A percentile compares a stretch with the other conserved stretches of the same genome.
These are phyloP conservation scores for Neolamprologus fasciatus DNA, from an alignment of 2,113 vertebrate species.

Conservation along the genomic window DNA sequence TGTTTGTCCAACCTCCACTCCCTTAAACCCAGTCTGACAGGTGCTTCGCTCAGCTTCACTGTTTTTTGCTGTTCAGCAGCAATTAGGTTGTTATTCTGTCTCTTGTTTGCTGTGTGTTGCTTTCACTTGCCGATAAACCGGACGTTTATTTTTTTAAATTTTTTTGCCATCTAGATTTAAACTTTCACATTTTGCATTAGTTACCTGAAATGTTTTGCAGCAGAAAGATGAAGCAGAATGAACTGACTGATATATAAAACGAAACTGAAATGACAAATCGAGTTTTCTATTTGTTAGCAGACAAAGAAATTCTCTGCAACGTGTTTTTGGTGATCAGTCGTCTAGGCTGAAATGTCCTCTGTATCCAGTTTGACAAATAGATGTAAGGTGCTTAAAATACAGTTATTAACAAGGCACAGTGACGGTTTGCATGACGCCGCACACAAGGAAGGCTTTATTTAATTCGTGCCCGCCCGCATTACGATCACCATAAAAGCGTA, in stretches of 20 bases:
- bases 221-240: not conserved
- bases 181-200: not conserved
- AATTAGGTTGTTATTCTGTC: not conserved
- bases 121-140: not conserved
- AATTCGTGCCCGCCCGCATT: not conserved
- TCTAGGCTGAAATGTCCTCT: not conserved
- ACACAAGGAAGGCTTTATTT: not conserved
- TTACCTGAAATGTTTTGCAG: not conserved
- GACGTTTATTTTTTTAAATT: not conserved
- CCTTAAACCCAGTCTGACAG: conserved; percentile 51
- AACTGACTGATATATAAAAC: not conserved
- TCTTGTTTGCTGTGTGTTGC: not conserved
- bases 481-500: conserved; percentile 40
- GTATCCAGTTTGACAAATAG: not conserved
- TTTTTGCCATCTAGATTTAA: not conserved
- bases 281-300: not conserved
- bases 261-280: not conserved
- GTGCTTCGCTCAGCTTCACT: conserved; percentile 40
- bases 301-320: not conserved
- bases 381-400: not conserved
- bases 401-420: not conserved
- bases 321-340: not conserved
- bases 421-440: not conserved
- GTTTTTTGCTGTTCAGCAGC: conserved; percentile 1
- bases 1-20: conserved; percentile 52